Conservation (phyloP, 2,888 invertebrate species). For the Callyntrura guangdongensis region DNA sequence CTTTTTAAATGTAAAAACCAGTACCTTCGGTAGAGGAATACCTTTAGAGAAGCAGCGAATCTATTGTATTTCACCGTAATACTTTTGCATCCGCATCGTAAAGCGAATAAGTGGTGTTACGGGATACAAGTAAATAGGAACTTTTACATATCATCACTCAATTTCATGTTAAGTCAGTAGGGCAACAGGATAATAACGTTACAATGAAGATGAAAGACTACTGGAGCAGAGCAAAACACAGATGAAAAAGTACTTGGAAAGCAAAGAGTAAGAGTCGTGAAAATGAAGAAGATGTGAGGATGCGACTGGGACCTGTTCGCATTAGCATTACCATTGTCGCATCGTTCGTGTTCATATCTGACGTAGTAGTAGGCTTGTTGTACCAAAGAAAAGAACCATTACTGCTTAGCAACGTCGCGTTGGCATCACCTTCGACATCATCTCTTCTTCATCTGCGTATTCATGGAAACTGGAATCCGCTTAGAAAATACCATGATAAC, state of each 20-base stretch:
- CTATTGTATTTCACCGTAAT: too few relatives aligned
- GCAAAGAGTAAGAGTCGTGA: not conserved
- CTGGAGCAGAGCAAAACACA: not conserved
- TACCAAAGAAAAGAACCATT: not conserved
- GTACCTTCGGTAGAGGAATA: too few relatives aligned
- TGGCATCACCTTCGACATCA: not conserved
- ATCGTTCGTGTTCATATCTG: not conserved
- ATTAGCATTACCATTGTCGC: not conserved
- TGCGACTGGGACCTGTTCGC: not conserved
- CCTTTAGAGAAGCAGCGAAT: too few relatives aligned
- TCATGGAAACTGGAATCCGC: conserved; percentile 2
- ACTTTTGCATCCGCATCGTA: too few relatives aligned
- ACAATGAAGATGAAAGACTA: conserved; percentile 25
- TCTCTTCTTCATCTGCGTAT: not conserved
- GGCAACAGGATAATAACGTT: conserved; percentile 32
- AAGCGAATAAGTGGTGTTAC: too few relatives aligned
- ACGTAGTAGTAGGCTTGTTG: not conserved
- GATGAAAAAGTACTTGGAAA: not conserved
- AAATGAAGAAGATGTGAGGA: not conserved
- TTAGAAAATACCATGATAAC: conserved; percentile 6
- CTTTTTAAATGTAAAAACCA: too few relatives aligned
- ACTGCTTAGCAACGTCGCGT: not conserved
- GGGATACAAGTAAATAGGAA: too few relatives aligned
- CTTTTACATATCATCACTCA: too few relatives aligned
- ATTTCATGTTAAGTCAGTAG: conserved; percentile 45